Evolutionary conservation across 2,888 invertebrate genomes (phyloP).

Genomic region (Torymus texanus): DNA sequence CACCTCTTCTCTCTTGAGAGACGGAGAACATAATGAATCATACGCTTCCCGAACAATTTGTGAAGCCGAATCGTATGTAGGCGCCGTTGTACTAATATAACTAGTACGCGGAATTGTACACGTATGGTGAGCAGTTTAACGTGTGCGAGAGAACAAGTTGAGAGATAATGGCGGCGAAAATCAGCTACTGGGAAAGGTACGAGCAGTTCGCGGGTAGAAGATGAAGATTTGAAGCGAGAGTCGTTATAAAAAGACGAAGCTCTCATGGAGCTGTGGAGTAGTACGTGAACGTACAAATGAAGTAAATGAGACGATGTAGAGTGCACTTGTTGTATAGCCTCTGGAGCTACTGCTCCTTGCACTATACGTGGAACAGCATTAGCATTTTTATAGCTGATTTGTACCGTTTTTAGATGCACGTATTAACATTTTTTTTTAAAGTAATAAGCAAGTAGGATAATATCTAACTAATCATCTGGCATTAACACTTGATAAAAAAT

Average conservation of each 20-base stretch:
- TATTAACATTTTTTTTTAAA: too few species aligned
- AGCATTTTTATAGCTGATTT: too few species aligned
- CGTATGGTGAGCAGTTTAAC: not conserved
- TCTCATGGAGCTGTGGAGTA: not conserved
- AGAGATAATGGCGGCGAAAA: slow-evolving; percentile 17
- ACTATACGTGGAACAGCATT: not conserved
- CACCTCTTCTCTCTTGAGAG: not conserved
- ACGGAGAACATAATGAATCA: slow-evolving; percentile 1
- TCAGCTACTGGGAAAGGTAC: slow-evolving; percentile 37
- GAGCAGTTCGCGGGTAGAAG: not conserved
- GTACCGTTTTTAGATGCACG: too few species aligned
- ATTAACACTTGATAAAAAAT: too few species aligned
- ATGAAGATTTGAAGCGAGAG: slow-evolving; percentile 6
- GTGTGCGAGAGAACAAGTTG: slow-evolving; percentile 1
- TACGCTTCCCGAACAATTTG: not conserved
- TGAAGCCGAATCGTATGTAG: too few species aligned
- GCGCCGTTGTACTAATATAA: not conserved
- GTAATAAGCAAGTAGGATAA: too few species aligned
- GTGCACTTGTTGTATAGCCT: not conserved
- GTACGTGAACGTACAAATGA: not conserved
- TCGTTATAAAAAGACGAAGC: slow-evolving; percentile 5
- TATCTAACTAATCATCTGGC: too few species aligned
- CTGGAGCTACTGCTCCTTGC: not conserved
- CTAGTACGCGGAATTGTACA: slow-evolving; percentile 18
- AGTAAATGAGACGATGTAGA: not conserved